Percentiles rank a stretch among this genome's conserved stretches.
Evolutionary conservation across 2,797 vertebrate species (phyloP).

Genomic region (Chloroceryle amazona): DNA sequence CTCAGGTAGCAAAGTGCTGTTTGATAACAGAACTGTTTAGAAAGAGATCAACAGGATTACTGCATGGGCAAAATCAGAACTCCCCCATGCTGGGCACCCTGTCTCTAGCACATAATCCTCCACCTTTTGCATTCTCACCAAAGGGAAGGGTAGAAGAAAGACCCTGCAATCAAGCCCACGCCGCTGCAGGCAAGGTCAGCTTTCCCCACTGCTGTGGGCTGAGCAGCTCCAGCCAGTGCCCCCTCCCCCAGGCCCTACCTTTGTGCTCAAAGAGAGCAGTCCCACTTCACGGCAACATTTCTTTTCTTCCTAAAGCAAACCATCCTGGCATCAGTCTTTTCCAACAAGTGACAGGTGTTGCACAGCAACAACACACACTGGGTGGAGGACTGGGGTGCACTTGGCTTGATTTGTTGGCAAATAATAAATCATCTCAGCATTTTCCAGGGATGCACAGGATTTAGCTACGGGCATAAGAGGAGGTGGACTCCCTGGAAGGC

Average conservation of each 20-base stretch:
- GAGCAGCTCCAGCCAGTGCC: background rate
- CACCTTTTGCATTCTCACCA: background rate
- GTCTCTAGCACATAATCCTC: background rate
- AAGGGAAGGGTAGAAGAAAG: background rate
- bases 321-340: background rate
- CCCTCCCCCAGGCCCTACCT: background rate
- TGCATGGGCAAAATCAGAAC: background rate
- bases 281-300: accelerated
- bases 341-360: background rate
- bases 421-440: background rate
- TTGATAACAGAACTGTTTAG: background rate
- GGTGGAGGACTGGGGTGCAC: background rate
- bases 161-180: background rate
- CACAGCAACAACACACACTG: background rate
- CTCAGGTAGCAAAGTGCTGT: background rate
- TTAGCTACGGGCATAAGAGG: background rate
- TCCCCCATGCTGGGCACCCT: background rate
- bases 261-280: background rate
- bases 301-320: background rate
- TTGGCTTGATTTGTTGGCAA: background rate
- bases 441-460: background rate
- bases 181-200: background rate
- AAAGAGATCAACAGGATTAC: background rate
- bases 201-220: accelerated
- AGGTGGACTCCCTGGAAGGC: background rate